Evolutionary conservation across 2,113 vertebrate genomes (phyloP).

Genomic region (Prunella himalayana): DNA sequence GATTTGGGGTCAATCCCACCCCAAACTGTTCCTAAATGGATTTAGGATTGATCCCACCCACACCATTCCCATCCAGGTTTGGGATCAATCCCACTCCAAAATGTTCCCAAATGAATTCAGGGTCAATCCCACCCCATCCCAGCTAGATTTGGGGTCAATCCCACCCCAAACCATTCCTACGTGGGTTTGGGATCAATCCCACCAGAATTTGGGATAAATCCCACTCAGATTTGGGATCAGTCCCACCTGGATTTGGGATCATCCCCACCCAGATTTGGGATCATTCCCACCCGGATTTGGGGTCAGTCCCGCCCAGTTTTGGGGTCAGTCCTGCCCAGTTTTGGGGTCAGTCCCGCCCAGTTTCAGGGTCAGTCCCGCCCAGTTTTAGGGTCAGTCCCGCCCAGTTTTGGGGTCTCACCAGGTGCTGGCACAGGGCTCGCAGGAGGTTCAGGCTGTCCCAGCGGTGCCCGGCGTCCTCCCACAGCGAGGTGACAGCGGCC

Average conservation of each 20-base stretch:
- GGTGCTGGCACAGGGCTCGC: background rate
- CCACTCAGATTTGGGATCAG: background rate
- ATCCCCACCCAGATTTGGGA: background rate
- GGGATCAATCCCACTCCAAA: background rate
- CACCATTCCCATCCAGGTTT: background rate
- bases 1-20: background rate
- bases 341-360: background rate
- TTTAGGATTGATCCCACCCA: background rate
- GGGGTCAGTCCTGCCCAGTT: background rate
- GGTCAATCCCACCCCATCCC: background rate
- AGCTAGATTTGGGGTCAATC: background rate
- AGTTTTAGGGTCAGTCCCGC: accelerated
- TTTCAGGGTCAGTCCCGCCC: accelerated
- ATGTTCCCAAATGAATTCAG: background rate
- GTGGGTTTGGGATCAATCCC: background rate
- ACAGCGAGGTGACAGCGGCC: constrained; percentile 58
- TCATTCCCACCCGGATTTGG: background rate
- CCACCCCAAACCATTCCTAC: too few relatives aligned
- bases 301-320: background rate
- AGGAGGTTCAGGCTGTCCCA: constrained; percentile 64
- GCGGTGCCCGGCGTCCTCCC: constrained; percentile 64
- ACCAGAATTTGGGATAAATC: background rate
- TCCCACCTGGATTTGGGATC: background rate
- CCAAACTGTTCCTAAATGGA: background rate
- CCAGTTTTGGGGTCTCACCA: constrained; percentile 50